phyloP scores from a whole-genome alignment of 2,888 invertebrate genomes.

The Leucoma salicis region DNA sequence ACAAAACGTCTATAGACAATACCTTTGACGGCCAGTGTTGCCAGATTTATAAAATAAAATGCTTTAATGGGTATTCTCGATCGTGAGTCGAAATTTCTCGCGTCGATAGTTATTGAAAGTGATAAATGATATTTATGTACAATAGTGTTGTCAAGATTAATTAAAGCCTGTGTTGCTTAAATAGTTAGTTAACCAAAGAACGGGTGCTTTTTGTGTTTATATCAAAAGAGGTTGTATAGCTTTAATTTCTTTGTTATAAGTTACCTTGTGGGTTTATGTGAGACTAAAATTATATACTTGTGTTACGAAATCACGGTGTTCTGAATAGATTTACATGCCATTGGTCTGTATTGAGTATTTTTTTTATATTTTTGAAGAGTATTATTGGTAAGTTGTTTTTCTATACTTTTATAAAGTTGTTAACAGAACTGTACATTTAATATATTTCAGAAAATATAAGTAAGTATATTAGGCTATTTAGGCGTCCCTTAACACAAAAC shows the following conservation, averaged over 20 bases:
- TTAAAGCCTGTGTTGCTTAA: conserved; percentile 74
- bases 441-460: too few relatives aligned
- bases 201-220: conserved; percentile 55
- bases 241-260: conserved; percentile 19
- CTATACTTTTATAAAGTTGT: too few relatives aligned
- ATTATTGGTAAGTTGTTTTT: too few relatives aligned
- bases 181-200: conserved; percentile 74
- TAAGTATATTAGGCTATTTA: too few relatives aligned
- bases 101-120: conserved; percentile 60
- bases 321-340: conserved; percentile 7
- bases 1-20: conserved; percentile 47
- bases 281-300: conserved; percentile 33
- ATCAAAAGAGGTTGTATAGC: conserved; percentile 33
- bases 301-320: conserved; percentile 23
- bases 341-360: conserved; percentile 9
- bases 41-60: conserved; percentile 43
- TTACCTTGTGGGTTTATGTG: conserved; percentile 32
- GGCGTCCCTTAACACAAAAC: too few relatives aligned
- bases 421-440: too few relatives aligned
- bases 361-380: too few relatives aligned
- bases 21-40: conserved; percentile 46
- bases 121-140: conserved; percentile 74
- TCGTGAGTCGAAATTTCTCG: conserved; percentile 56
- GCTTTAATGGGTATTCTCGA: conserved; percentile 43
- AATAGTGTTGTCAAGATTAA: conserved; percentile 76